Conservation (phyloP, 2,113 vertebrate genomes). For the Ibidorhyncha struthersii region DNA sequence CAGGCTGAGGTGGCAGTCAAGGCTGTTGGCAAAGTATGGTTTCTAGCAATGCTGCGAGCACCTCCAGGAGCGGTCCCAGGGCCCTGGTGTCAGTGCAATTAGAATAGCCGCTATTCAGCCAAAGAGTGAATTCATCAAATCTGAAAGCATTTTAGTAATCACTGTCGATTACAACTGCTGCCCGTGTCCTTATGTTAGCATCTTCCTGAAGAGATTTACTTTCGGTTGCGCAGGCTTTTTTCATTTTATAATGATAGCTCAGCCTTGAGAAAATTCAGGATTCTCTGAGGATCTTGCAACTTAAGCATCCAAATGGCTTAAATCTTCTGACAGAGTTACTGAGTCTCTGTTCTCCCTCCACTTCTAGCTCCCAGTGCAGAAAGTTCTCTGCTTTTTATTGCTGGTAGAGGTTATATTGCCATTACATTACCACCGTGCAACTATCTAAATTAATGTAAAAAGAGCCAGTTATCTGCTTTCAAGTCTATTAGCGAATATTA, state of each 20-base stretch:
- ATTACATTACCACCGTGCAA: neutral
- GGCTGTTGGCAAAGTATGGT: neutral
- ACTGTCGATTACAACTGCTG: neutral
- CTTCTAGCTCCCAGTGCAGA: neutral
- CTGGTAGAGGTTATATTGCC: neutral
- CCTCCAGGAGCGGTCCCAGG: neutral
- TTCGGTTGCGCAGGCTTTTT: neutral
- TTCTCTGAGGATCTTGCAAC: neutral
- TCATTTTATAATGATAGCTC: neutral
- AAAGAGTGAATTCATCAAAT: neutral
- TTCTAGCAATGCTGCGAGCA: neutral
- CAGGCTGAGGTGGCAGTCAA: neutral
- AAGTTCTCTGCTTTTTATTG: neutral
- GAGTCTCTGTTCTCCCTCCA: neutral
- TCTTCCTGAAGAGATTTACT: neutral
- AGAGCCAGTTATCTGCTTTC: neutral
- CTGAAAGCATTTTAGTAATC: neutral
- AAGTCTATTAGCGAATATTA: neutral
- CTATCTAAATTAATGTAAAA: neutral
- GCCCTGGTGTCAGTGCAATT: neutral
- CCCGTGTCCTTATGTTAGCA: neutral
- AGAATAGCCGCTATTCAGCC: neutral
- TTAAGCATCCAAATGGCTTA: neutral
- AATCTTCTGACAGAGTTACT: neutral
- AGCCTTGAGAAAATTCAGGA: neutral